Evolutionary conservation across 2,888 invertebrate species (phyloP), one percentile per base, ranked within the genome.

Genomic region (Trichopria drosophilae): DNA sequence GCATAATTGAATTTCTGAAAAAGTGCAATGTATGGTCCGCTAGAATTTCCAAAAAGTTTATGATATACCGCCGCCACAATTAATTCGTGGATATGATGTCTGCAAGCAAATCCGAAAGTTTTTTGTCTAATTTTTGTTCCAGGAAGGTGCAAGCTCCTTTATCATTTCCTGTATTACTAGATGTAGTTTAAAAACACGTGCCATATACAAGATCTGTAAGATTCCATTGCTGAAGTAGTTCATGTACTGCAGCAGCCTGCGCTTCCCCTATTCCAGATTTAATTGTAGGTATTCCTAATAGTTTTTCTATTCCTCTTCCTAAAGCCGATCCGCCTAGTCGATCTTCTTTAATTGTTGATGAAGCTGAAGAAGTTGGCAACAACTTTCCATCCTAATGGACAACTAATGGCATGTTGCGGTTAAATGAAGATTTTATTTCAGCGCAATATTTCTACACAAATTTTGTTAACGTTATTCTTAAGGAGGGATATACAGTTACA

Each of bases 141-240:
- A 51, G 35, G 18, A 51, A 32, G 10, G 13, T 23, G 23, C 32
- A 40, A 10, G 47, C 22, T 18, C 47, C 40, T 15, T 28, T 28
- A 10, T 40, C 24, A 12, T 40, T 40, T 1, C 20, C 40, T 9
- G 15, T 47, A 13, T 22, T 36, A 4, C 36, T 36, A 22, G 36
- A 20, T 16, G 36, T 36, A 12, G 22, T 22, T 12, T 36, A 12
- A 3, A 19, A 19, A 19, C 22, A 36, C 36, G 23, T 36, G 10
- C 19, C 20, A 36, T n/a, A 13, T 4, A 36, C 36, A 22, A 6
- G 18, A 19, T 36, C 36, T 7, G 18, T 36, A 13, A 36, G n/a
- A 19, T 36, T 36, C 20, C 36, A 22, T 9, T 22, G 9, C 10
- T 20, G 9, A 15, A 16, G 16, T 40, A 18, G 28, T 26, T 16